These are phyloP conservation scores for Donacobius atricapilla DNA, from an alignment of 2,113 vertebrate species.

Conservation along the genomic window DNA sequence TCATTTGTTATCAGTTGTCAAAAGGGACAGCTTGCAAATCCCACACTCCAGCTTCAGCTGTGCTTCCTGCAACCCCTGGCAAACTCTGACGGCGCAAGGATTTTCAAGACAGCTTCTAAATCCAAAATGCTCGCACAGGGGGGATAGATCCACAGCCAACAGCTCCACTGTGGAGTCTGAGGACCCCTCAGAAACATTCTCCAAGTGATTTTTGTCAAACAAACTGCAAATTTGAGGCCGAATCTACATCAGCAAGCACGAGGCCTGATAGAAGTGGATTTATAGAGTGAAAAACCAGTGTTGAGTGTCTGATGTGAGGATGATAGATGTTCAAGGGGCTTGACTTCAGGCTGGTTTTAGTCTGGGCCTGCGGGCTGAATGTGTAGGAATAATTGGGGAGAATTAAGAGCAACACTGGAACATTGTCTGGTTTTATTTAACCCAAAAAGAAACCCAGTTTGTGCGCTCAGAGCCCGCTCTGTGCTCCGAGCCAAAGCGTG, in stretches of 20 bases:
- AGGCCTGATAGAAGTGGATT: neutral
- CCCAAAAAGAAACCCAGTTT: neutral
- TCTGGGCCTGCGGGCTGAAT: neutral
- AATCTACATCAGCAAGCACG: neutral
- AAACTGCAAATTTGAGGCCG: neutral
- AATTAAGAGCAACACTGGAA: conserved; percentile 8
- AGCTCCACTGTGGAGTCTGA: neutral
- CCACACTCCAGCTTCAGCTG: neutral
- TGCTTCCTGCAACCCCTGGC: neutral
- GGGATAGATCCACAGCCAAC: neutral
- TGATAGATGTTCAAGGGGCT: neutral
- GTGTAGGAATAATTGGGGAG: neutral
- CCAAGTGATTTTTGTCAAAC: neutral
- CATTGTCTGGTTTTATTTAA: conserved; percentile 25
- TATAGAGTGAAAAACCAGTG: neutral
- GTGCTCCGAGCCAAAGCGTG: neutral
- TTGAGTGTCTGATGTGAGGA: neutral
- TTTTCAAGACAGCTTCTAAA: neutral
- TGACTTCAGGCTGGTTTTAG: neutral
- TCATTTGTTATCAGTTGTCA: neutral
- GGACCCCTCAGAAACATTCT: neutral
- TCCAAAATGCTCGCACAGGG: neutral
- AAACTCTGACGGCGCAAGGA: neutral
- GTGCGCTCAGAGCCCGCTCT: neutral
- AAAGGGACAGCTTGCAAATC: neutral